Conservation (phyloP, 2,113 vertebrate species). For the Sceloporus undulatus region DNA sequence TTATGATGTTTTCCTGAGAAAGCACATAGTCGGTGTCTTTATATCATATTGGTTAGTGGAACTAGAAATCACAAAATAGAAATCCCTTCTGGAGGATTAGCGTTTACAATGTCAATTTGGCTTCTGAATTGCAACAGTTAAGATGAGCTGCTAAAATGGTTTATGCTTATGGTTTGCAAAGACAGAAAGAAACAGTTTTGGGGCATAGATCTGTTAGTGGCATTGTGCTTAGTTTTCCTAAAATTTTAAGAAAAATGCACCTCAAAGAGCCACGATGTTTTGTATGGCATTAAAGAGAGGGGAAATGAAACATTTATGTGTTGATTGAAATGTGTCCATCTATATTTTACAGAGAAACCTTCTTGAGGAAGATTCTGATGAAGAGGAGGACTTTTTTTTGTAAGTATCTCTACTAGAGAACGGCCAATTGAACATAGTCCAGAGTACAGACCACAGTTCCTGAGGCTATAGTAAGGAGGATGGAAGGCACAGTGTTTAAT, state of each 20-base stretch:
- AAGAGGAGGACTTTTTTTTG: slow-evolving; percentile 99
- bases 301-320: background rate
- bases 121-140: background rate
- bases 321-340: background rate
- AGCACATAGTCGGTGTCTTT: background rate
- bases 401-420: slow-evolving; percentile 74
- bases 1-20: too few species aligned
- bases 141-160: background rate
- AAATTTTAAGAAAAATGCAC: background rate
- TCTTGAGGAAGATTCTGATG: slow-evolving; percentile 97
- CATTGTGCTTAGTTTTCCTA: background rate
- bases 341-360: slow-evolving; percentile 89
- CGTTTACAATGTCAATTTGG: background rate
- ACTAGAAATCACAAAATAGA: background rate
- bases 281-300: background rate
- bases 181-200: background rate
- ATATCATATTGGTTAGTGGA: background rate
- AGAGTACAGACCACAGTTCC: too few species aligned
- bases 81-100: too few species aligned
- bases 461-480: too few species aligned
- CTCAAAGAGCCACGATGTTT: background rate
- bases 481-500: too few species aligned
- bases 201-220: background rate
- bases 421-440: background rate
- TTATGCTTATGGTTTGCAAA: background rate